Percentiles rank a stretch among this genome's conserved stretches.
Conservation (phyloP, 2,888 invertebrate species). For the Spodoptera picta region DNA sequence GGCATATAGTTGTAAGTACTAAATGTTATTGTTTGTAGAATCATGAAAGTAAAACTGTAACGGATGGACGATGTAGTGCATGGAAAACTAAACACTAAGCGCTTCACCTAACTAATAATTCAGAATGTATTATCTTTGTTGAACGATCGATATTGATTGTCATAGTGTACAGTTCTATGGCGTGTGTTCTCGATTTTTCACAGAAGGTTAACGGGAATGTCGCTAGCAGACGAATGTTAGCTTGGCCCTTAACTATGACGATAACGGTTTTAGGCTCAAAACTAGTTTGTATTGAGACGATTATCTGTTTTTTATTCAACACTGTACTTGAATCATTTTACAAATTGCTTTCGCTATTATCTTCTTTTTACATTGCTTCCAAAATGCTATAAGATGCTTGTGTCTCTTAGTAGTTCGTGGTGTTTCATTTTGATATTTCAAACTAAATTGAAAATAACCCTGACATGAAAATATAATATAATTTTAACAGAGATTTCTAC, state of each 20-base stretch:
- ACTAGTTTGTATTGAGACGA: too few relatives aligned
- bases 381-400: too few relatives aligned
- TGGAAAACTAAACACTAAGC: conserved; percentile 21
- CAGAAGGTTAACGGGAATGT: conserved; percentile 14
- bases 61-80: conserved; percentile 33
- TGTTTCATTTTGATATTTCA: too few relatives aligned
- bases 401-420: too few relatives aligned
- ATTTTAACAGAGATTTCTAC: too few relatives aligned
- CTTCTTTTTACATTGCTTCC: too few relatives aligned
- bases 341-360: too few relatives aligned
- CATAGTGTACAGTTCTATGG: conserved; percentile 26
- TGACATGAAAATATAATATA: too few relatives aligned
- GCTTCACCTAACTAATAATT: conserved; percentile 48
- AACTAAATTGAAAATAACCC: too few relatives aligned
- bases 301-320: too few relatives aligned
- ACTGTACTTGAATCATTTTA: too few relatives aligned
- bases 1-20: conserved; percentile 38
- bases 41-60: conserved; percentile 52
- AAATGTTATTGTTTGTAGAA: conserved; percentile 44
- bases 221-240: conserved; percentile 6
- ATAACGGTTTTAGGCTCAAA: too few relatives aligned
- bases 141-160: conserved; percentile 44
- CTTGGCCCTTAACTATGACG: conserved; percentile 1
- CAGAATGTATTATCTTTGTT: conserved; percentile 37
- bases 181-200: conserved; percentile 24